Evolutionary conservation across 92 coral and sea anemone species (phyloP).

Genomic region (Phenganax subtilis): DNA sequence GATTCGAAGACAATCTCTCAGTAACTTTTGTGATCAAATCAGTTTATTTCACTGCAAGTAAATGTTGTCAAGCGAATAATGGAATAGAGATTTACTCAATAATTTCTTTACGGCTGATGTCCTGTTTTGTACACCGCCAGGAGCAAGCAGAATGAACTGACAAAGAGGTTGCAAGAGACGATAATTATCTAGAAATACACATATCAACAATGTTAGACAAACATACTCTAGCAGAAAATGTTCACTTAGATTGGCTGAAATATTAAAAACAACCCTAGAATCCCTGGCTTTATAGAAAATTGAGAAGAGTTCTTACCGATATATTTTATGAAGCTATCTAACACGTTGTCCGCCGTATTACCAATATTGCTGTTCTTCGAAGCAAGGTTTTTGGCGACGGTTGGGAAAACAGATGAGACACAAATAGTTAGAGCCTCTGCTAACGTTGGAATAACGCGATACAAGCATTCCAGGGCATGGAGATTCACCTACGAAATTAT

Average conservation of each 20-base stretch:
- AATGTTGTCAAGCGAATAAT: not conserved
- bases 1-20: too few relatives aligned
- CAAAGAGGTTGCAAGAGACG: conserved; percentile 86
- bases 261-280: not conserved
- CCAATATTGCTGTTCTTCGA: conserved; percentile 77
- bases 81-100: not conserved
- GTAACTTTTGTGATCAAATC: too few relatives aligned
- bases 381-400: conserved; percentile 82
- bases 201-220: too few relatives aligned
- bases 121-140: conserved; percentile 30
- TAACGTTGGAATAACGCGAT: conserved; percentile 63
- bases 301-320: conserved; percentile 52
- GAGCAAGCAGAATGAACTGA: conserved; percentile 27
- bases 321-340: conserved; percentile 61
- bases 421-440: conserved; percentile 67
- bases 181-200: conserved; percentile 58
- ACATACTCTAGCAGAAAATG: not conserved
- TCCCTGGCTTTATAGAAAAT: not conserved
- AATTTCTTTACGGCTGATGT: conserved; percentile 34
- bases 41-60: too few relatives aligned
- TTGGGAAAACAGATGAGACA: conserved; percentile 66
- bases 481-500: conserved; percentile 69
- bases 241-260: not conserved
- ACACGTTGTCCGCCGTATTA: conserved; percentile 65
- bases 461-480: conserved; percentile 75